A percentile compares a stretch with the other conserved stretches of the same genome.
Conservation (phyloP, 2,113 vertebrate species). For the Megaceryle torquata region DNA sequence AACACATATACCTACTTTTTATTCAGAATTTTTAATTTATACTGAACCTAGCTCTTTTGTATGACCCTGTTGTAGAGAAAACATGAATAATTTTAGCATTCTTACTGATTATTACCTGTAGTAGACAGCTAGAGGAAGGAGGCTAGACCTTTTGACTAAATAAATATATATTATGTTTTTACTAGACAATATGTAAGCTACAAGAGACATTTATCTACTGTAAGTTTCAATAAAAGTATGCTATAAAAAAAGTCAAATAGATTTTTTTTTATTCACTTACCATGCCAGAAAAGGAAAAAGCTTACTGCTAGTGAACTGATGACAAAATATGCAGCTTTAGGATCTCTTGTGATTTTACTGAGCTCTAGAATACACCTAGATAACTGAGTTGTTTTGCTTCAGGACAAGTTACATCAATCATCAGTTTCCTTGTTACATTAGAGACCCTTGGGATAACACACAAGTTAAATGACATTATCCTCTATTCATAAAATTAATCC, state of each 20-base stretch:
- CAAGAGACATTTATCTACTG: neutral
- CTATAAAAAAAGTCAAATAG: neutral
- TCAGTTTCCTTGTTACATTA: constrained; percentile 3
- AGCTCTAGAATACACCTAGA: neutral
- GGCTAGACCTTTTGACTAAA: neutral
- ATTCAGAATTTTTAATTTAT: neutral
- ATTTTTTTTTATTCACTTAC: neutral
- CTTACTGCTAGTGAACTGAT: neutral
- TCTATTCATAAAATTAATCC: constrained; percentile 33
- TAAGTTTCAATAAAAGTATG: neutral
- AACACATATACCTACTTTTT: neutral
- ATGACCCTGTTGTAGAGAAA: neutral
- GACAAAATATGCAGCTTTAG: neutral
- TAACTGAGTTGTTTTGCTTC: neutral
- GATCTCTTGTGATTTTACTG: constrained; percentile 7
- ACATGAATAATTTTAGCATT: neutral
- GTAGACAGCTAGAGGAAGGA: neutral
- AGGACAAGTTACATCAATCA: constrained; percentile 11
- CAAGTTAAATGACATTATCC: neutral
- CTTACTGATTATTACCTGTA: neutral
- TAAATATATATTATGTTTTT: neutral
- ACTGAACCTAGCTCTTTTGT: neutral
- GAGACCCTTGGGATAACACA: neutral
- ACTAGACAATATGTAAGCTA: neutral
- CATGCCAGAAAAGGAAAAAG: neutral